phyloP scores from a whole-genome alignment of 2,888 invertebrate genomes.

The Tanytarsus gracilentus region DNA sequence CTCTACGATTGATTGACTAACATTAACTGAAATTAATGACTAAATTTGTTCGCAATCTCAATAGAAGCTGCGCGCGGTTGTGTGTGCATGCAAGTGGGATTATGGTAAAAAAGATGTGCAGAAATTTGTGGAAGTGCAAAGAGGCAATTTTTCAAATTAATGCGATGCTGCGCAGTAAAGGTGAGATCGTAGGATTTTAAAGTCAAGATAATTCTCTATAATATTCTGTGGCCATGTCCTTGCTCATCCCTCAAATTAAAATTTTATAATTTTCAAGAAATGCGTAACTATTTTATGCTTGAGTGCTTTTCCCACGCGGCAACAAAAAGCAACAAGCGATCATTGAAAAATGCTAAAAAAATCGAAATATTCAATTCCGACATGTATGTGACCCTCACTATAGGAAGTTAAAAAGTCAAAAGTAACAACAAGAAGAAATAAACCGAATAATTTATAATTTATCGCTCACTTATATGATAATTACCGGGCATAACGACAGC shows the following conservation, averaged over 20 bases:
- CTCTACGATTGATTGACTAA: no score
- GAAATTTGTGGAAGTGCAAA: no score
- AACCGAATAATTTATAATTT: slow-evolving; percentile 24
- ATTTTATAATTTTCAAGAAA: not conserved
- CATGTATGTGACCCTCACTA: slow-evolving; percentile 13
- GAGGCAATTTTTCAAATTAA: no score
- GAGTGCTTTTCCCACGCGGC: slow-evolving; percentile 27
- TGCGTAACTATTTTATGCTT: not conserved
- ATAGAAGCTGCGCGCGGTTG: no score
- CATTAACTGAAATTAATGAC: no score
- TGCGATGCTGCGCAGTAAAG: no score
- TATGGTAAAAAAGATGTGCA: no score
- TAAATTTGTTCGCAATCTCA: not conserved
- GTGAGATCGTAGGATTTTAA: no score
- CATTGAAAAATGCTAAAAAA: not conserved
- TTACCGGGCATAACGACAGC: no score
- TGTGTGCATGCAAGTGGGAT: no score
- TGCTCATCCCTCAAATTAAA: not conserved
- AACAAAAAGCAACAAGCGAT: not conserved
- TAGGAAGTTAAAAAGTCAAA: not conserved
- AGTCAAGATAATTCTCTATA: no score
- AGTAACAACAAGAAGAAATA: not conserved
- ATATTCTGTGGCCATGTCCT: no score
- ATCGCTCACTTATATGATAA: slow-evolving; percentile 20
- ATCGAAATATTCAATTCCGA: not conserved